Percentiles rank a stretch among this genome's conserved stretches.
Evolutionary conservation across 2,888 invertebrate genomes (phyloP).

Genomic region (Alloscopus bannaensis): DNA sequence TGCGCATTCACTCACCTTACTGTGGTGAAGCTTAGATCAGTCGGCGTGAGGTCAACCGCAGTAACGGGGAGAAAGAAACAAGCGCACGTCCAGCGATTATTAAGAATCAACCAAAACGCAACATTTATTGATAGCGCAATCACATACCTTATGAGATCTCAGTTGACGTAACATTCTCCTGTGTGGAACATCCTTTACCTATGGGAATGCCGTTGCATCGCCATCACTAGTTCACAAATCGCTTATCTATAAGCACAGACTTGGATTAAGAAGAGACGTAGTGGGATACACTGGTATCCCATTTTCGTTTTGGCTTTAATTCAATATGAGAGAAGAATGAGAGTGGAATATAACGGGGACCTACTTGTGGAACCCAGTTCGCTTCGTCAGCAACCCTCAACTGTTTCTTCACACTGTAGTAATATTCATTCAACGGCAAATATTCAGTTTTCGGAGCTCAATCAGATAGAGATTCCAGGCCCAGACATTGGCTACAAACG

Average conservation of each 20-base stretch:
- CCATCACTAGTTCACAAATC: neutral
- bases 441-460: slow-evolving; percentile 66
- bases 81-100: neutral
- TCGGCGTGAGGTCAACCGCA: slow-evolving; percentile 60
- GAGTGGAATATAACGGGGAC: slow-evolving; percentile 68
- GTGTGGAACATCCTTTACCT: neutral
- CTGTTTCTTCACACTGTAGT: slow-evolving; percentile 57
- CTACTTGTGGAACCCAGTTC: slow-evolving; percentile 67
- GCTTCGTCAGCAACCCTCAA: slow-evolving; percentile 60
- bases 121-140: neutral
- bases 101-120: neutral
- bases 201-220: slow-evolving; percentile 37
- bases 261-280: slow-evolving; percentile 13
- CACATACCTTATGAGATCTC: neutral
- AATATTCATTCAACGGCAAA: slow-evolving; percentile 37
- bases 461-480: slow-evolving; percentile 48
- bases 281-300: slow-evolving; percentile 51
- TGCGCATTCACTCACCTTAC: slow-evolving; percentile 55
- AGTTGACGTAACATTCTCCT: neutral
- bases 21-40: slow-evolving; percentile 52
- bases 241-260: neutral
- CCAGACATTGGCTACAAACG: slow-evolving; percentile 35
- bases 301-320: slow-evolving; percentile 29
- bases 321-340: slow-evolving; percentile 67
- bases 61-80: slow-evolving; percentile 55